These are phyloP conservation scores for Taenaris catops DNA, from an alignment of 2,888 invertebrate genomes.

Conservation along the genomic window DNA sequence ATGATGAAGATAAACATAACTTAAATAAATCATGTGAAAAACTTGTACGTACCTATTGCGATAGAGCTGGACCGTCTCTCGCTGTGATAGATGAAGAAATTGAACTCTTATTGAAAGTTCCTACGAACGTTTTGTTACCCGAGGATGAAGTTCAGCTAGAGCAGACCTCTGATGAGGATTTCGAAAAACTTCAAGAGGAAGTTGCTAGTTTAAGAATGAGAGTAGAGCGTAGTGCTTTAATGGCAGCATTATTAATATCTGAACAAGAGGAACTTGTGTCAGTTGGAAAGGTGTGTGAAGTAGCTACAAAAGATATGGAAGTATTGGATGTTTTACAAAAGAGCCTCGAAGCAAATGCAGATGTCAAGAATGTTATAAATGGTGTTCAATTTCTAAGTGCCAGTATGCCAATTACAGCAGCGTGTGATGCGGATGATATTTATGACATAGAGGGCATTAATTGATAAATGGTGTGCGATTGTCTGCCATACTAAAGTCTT, in stretches of 20 bases:
- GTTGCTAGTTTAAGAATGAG: constrained; percentile 46
- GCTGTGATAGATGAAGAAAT: constrained; percentile 57
- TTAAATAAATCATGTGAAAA: constrained; percentile 57
- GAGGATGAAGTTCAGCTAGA: constrained; percentile 60
- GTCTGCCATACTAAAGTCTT: no score
- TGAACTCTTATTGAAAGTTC: constrained; percentile 52
- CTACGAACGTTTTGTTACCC: constrained; percentile 56
- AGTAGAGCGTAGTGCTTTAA: constrained; percentile 57
- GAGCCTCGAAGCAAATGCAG: constrained; percentile 35
- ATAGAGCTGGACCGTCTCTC: constrained; percentile 55
- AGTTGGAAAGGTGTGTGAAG: constrained; percentile 55
- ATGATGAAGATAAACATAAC: constrained; percentile 57
- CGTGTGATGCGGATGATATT: constrained; percentile 29
- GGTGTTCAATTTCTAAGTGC: constrained; percentile 53
- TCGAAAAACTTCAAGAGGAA: constrained; percentile 52
- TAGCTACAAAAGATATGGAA: constrained; percentile 62
- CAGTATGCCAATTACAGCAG: constrained; percentile 44
- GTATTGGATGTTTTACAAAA: constrained; percentile 49
- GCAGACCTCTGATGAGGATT: constrained; percentile 52
- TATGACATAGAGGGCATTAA: no score
- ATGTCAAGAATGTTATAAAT: constrained; percentile 39
- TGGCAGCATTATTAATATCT: constrained; percentile 56
- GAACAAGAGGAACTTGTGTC: constrained; percentile 58
- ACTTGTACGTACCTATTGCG: constrained; percentile 54
- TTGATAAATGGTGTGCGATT: no score